Base-by-base conservation (phyloP, 2,113 vertebrate species). In the Salvelinus sp. region DNA sequence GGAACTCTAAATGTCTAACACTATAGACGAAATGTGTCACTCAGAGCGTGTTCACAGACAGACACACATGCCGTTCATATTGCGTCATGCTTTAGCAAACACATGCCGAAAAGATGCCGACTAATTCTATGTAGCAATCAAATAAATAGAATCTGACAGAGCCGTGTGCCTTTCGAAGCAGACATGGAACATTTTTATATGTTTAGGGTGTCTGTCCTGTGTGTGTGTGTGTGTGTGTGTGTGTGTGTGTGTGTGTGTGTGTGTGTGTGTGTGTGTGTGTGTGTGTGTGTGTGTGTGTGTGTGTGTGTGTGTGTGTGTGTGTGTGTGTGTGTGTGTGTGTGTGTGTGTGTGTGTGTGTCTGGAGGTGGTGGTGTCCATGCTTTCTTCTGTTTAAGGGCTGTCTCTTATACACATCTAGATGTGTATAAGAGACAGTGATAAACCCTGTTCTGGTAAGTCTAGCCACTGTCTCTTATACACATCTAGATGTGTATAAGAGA, bases 111-210 rank as follows among this genome's bases (percentile, higher is more conserved):
- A 22, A 3, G n/a, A 14, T 27, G 20, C 50, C 18, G 25, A 60
- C 57, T 14, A 57, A 74, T 79, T 60, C 58, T 66, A 25, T 33
- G 44, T 22, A 23, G 70, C 66, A 1, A 20, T 20, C n/a, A 73
- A 79, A 81, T 78, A 70, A 76, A 82, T 72, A 7, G 12, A 80
- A 75, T 16, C 23, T 47, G 60, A 82, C 80, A 50, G 57, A 66
- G 69, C 63, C 3, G 0, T 3, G 22, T 63, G 22, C 30, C 67
- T 28, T 13, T 76, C 73, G 76, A 66, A n/a, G 50, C 50, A 69
- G 72, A 70, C 60, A 66, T 69, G 75, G 69, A 68, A 79, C 83
- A 82, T 75, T 74, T 76, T 75, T 76, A 80, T 87, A 83, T 82
- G 65, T 79, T 85, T 33, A 33, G 30, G 74, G 54, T 63, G 68